Evolutionary conservation across 2,797 vertebrate species (phyloP), one percentile per base, ranked within the genome.

Genomic region (Xenops minutus): DNA sequence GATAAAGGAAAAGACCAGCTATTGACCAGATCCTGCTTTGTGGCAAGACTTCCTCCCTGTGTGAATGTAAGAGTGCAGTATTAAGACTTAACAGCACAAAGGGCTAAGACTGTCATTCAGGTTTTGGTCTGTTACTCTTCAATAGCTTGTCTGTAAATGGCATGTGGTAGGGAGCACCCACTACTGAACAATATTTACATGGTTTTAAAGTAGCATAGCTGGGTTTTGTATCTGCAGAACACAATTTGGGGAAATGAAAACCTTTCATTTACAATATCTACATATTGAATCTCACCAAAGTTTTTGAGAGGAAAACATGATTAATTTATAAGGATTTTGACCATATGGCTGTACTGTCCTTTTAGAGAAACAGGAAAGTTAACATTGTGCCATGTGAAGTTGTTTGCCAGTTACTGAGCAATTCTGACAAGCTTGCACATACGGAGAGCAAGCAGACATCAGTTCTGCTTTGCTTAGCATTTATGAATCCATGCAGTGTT

Each of bases 321-420:
- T 36, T 84, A 64, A 54, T 86, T 48, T 69, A 20, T n/a, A 82
- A 85, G 86, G 59, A 49, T 85, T 96, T 94, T 88, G 81, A 59
- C 66, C 58, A 48, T 51, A 63, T 67, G 75, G 64, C 46, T 12
- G 12, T 58, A 32, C 54, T 90, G 49, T 88, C 93, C 52, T 73
- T 80, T 64, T 61, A 79, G 84, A 86, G 58, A 91, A 94, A 85
- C 71, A 76, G 67, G 68, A 89, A 85, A 67, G 71, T 52, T 64
- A 43, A 37, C 20, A 10, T 22, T 56, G 59, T 87, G 67, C 67
- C 34, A 4, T 68, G 51, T 87, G 58, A 89, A 80, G 54, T 52
- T 72, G 44, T 75, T 85, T 90, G 68, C 75, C 34, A 76, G 63
- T 78, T 90, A 51, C 61, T 56, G 85, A 90, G 74, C 49, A 58